These are phyloP conservation scores for Bellardia bayeri DNA, from an alignment of 2,888 invertebrate genomes.

Conservation along the genomic window DNA sequence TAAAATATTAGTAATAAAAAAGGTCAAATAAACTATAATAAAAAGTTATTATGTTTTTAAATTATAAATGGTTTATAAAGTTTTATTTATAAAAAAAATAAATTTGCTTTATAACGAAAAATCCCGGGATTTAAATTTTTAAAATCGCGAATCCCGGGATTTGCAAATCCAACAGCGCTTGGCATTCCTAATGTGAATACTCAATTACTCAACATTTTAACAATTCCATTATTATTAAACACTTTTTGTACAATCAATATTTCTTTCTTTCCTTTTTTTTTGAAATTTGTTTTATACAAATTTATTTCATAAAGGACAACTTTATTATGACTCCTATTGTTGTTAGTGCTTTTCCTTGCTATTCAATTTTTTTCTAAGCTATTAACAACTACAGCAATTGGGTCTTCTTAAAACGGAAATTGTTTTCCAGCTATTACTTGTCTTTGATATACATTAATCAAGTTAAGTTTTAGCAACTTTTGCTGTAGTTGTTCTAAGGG, in stretches of 20 bases:
- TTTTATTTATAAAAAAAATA: too few relatives aligned
- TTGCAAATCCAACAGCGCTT: too few relatives aligned
- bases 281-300: not conserved
- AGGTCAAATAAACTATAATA: too few relatives aligned
- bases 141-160: too few relatives aligned
- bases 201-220: not conserved
- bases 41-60: too few relatives aligned
- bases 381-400: not conserved
- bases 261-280: not conserved
- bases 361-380: not conserved
- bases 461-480: conserved; percentile 24
- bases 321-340: not conserved
- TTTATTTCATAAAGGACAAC: not conserved
- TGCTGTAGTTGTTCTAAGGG: not conserved
- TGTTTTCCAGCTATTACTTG: conserved; percentile 66
- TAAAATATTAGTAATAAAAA: too few relatives aligned
- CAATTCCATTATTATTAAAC: not conserved
- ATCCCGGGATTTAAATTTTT: too few relatives aligned
- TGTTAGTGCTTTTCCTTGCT: not conserved
- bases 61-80: too few relatives aligned
- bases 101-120: too few relatives aligned
- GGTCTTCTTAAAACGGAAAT: conserved; percentile 64
- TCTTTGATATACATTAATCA: conserved; percentile 31
- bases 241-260: not conserved
- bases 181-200: not conserved